Conservation (phyloP, 2,888 invertebrate genomes). For the Meiosimyza platycephala region DNA sequence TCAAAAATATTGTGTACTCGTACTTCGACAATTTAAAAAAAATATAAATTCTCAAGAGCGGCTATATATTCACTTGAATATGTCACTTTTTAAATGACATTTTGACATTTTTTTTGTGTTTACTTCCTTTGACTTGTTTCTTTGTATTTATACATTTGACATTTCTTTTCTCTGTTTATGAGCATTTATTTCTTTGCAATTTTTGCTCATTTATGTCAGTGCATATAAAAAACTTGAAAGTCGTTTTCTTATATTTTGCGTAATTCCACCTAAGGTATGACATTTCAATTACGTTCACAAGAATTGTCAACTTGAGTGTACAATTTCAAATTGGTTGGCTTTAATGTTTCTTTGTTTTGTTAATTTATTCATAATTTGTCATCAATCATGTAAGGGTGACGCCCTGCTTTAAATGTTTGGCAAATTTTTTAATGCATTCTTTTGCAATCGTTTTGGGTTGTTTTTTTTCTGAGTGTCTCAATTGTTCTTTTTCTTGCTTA, state of each 20-base stretch:
- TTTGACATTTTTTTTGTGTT: constrained; percentile 7
- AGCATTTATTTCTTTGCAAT: not conserved
- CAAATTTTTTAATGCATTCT: constrained; percentile 11
- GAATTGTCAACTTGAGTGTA: constrained; percentile 36
- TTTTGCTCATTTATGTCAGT: constrained; percentile 14
- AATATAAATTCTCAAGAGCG: too few species aligned
- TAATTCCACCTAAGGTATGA: not conserved
- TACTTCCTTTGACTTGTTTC: too few species aligned
- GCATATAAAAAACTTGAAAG: not conserved
- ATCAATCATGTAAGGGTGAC: constrained; percentile 35
- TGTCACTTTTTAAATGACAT: constrained; percentile 8
- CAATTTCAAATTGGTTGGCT: not conserved
- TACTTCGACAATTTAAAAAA: too few species aligned
- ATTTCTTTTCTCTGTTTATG: not conserved
- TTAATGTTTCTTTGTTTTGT: constrained; percentile 18
- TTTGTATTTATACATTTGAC: too few species aligned
- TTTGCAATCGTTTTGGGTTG: not conserved
- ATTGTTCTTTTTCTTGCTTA: constrained; percentile 5
- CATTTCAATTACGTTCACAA: constrained; percentile 25
- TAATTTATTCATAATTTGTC: constrained; percentile 29
- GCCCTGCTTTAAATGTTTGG: constrained; percentile 10
- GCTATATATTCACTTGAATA: not conserved
- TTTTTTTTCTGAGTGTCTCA: not conserved
- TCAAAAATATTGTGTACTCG: too few species aligned
- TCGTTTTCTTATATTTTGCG: not conserved